These are phyloP conservation scores for Aphidoletes aphidimyza DNA, from an alignment of 2,888 invertebrate genomes.

Conservation along the genomic window DNA sequence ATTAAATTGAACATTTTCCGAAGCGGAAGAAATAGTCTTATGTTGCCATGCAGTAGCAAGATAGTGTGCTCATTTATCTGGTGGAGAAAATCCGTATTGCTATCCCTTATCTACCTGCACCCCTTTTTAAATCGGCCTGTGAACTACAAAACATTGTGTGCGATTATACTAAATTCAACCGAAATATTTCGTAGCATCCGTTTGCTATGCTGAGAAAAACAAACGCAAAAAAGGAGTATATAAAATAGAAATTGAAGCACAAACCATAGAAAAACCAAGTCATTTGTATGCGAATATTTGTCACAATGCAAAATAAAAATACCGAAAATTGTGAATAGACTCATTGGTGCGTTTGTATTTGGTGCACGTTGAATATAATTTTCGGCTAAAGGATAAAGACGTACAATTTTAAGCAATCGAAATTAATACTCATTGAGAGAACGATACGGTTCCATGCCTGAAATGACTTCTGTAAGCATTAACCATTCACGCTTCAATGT, in stretches of 20 bases:
- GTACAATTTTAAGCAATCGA: background rate
- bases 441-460: conserved; percentile 28
- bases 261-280: too few relatives aligned
- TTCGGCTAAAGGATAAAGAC: conserved; percentile 28
- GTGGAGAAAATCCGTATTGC: background rate
- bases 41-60: background rate
- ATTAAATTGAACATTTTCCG: background rate
- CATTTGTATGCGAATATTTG: too few relatives aligned
- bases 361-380: too few relatives aligned
- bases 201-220: too few relatives aligned
- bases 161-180: conserved; percentile 13
- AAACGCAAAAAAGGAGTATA: too few relatives aligned
- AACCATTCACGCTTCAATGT: conserved; percentile 6
- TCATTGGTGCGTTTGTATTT: too few relatives aligned
- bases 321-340: too few relatives aligned
- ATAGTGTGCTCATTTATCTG: background rate
- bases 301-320: too few relatives aligned
- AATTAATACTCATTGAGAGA: conserved; percentile 36
- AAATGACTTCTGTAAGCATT: conserved; percentile 38
- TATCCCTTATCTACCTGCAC: background rate
- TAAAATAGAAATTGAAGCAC: too few relatives aligned
- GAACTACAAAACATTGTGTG: background rate
- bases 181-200: background rate
- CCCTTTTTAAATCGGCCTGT: background rate
- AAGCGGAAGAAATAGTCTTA: background rate